A percentile compares a stretch with the other conserved stretches of the same genome.
Conservation (phyloP, 1,140 invertebrate species). For the Chironomus tepperi region DNA sequence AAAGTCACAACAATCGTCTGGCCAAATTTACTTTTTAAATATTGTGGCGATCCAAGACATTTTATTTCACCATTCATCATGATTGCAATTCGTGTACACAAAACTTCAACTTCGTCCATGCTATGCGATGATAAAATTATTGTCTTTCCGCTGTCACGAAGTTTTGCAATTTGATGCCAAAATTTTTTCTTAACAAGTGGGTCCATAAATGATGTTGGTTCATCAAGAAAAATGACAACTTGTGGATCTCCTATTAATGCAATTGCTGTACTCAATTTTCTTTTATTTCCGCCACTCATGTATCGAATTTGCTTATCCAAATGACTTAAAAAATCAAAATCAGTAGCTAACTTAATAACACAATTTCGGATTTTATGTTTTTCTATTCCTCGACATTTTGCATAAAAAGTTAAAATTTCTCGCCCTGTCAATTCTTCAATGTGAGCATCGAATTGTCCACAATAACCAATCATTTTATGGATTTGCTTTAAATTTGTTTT, state of each 20-base stretch:
- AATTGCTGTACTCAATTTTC: conserved; percentile 89
- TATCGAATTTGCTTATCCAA: conserved; percentile 45
- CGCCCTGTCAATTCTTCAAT: conserved; percentile 69
- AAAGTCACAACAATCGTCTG: conserved; percentile 42
- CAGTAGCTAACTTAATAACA: conserved; percentile 38
- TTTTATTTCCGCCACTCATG: conserved; percentile 88
- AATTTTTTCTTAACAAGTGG: conserved; percentile 70
- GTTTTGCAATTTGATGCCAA: conserved; percentile 60
- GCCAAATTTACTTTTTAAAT: conserved; percentile 53
- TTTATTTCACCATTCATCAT: conserved; percentile 78
- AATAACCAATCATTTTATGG: conserved; percentile 62
- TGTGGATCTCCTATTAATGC: conserved; percentile 81
- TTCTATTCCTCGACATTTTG: conserved; percentile 60
- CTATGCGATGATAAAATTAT: conserved; percentile 73
- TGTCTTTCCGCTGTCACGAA: conserved; percentile 54
- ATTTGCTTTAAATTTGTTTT: conserved; percentile 46
- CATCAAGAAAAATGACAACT: conserved; percentile 80
- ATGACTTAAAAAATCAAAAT: conserved; percentile 42
- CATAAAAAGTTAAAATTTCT: conserved; percentile 67
- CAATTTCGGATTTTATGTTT: conserved; percentile 40
- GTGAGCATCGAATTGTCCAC: conserved; percentile 77
- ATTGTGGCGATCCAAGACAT: conserved; percentile 58
- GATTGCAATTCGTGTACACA: conserved; percentile 75
- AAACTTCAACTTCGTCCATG: conserved; percentile 81
- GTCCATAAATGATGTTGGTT: conserved; percentile 76